Evolutionary conservation across 2,888 invertebrate species (phyloP).

Genomic region (Drosophila neonasuta): DNA sequence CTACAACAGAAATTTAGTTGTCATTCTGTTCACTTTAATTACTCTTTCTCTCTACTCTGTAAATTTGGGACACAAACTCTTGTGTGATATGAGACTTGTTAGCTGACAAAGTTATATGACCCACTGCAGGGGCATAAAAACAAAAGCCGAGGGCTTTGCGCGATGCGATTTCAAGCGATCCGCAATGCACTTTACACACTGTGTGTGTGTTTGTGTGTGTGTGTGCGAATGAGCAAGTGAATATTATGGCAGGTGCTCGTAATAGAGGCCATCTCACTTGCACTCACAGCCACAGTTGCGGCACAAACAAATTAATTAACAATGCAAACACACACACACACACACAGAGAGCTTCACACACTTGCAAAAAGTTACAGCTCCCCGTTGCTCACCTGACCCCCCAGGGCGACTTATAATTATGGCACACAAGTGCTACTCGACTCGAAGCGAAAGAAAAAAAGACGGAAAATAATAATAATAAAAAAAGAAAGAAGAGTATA

Average conservation of each 20-base stretch:
- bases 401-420: conserved; percentile 64
- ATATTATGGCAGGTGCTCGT: conserved; percentile 22
- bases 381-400: conserved; percentile 29
- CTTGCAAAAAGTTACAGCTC: conserved; percentile 1
- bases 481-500: conserved; percentile 15
- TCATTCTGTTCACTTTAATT: not conserved
- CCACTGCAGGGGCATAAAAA: conserved; percentile 28
- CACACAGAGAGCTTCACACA: not conserved
- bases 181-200: conserved; percentile 31
- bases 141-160: conserved; percentile 46
- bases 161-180: conserved; percentile 39
- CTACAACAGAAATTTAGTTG: not conserved
- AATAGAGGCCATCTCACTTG: conserved; percentile 35
- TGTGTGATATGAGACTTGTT: not conserved
- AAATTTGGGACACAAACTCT: not conserved
- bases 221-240: not conserved
- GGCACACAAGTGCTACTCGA: conserved; percentile 66
- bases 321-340: conserved; percentile 56
- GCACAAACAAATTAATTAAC: conserved; percentile 74
- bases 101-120: conserved; percentile 32
- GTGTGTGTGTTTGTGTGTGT: not conserved
- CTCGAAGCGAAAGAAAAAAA: conserved; percentile 3
- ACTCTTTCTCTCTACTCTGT: not conserved
- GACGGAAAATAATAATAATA: conserved; percentile 19
- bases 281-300: conserved; percentile 42